phyloP scores from a whole-genome alignment of 2,888 invertebrate species.

The Bimastos eiseni region DNA sequence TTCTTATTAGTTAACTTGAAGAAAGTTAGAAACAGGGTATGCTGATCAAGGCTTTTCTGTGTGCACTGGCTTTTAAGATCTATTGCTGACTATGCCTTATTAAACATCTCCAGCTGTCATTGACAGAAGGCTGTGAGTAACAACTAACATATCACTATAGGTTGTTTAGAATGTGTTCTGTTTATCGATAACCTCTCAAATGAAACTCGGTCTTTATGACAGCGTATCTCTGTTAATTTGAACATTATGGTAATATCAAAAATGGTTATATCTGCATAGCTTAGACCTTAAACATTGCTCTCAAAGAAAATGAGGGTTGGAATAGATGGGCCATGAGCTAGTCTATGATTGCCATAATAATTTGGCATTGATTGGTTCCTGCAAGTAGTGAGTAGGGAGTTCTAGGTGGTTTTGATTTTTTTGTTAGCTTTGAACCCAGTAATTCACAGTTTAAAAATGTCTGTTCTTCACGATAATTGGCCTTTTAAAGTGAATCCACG shows the following conservation, averaged over 20 bases:
- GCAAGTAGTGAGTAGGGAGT: neutral
- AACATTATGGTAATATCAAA: neutral
- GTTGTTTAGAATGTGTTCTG: neutral
- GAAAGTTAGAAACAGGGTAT: conserved; percentile 6
- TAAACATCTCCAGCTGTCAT: neutral
- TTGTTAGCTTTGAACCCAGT: neutral
- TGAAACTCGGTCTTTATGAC: neutral
- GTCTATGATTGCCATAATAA: neutral
- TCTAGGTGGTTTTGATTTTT: neutral
- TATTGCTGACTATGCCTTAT: neutral
- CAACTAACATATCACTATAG: neutral
- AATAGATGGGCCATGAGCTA: neutral
- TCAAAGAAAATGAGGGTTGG: neutral
- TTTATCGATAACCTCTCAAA: neutral
- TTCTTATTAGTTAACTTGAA: neutral
- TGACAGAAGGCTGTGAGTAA: conserved; percentile 13
- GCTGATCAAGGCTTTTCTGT: neutral
- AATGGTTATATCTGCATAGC: neutral
- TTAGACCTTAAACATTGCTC: neutral
- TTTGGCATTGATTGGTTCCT: neutral
- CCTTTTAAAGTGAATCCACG: neutral
- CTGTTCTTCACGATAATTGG: neutral
- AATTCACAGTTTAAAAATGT: neutral
- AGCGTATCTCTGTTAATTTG: neutral
- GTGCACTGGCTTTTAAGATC: neutral